These are phyloP conservation scores for Mormyrus hasselquistii DNA, from an alignment of 2,797 vertebrate genomes.

Conservation along the genomic window DNA sequence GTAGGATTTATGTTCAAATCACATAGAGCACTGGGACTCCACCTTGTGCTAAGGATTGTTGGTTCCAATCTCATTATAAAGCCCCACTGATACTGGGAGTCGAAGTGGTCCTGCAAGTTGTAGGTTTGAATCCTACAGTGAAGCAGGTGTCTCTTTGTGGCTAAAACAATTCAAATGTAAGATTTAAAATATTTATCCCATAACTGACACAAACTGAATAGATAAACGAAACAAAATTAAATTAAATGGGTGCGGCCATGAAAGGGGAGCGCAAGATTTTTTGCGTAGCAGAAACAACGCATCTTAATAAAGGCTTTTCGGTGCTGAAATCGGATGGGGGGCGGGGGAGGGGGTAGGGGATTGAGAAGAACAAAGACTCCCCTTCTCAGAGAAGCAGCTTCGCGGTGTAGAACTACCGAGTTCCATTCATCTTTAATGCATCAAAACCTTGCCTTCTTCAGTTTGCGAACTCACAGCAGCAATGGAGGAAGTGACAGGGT, in stretches of 20 bases:
- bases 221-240: not conserved
- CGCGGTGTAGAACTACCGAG: conserved; percentile 44
- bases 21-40: not conserved
- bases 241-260: not conserved
- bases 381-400: conserved; percentile 22
- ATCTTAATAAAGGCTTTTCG: not conserved
- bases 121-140: not conserved
- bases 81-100: not conserved
- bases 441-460: conserved; percentile 44
- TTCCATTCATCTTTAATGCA: conserved; percentile 61
- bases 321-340: not conserved
- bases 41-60: not conserved
- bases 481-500: not conserved
- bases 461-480: conserved; percentile 44
- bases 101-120: not conserved
- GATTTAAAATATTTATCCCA: not conserved
- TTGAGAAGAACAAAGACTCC: conserved; percentile 23
- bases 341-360: conserved; percentile 24
- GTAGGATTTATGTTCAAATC: not conserved
- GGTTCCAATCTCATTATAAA: not conserved
- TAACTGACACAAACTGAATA: not conserved
- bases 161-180: not conserved
- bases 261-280: not conserved
- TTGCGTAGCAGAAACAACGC: not conserved
- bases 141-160: not conserved